phyloP scores from a whole-genome alignment of 2,888 invertebrate genomes.

The Caenorhabditis wallacei region DNA sequence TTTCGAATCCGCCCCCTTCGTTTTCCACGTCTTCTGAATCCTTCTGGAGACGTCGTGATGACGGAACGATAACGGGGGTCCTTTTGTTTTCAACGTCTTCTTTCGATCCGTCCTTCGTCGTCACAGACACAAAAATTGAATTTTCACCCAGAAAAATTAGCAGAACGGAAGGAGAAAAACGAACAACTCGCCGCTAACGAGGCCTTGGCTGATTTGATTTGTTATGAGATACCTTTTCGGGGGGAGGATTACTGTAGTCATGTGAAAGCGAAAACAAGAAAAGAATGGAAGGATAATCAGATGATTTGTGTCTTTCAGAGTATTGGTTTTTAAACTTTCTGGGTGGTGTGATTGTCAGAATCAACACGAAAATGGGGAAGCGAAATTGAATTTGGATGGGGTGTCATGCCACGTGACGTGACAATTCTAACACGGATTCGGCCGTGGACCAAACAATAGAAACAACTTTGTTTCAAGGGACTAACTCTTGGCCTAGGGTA shows the following conservation, averaged over 20 bases:
- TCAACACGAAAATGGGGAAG: no score
- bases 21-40: no score
- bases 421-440: not conserved
- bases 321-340: not conserved
- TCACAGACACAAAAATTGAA: not conserved
- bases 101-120: no score
- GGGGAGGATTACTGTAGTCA: not conserved
- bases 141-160: not conserved
- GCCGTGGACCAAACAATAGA: no score
- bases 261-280: not conserved
- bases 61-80: not conserved
- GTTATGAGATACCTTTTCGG: not conserved
- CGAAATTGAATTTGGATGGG: not conserved
- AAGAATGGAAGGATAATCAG: not conserved
- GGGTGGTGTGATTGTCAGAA: not conserved
- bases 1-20: not conserved
- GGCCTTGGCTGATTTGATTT: not conserved
- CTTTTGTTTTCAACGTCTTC: not conserved
- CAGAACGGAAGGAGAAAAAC: not conserved
- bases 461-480: no score
- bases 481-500: no score
- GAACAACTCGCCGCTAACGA: not conserved
- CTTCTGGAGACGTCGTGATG: not conserved
- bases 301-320: not conserved
- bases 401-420: constrained; percentile 1